Evolutionary conservation across 1,140 invertebrate species (phyloP).

Genomic region (Drosophila sp.): DNA sequence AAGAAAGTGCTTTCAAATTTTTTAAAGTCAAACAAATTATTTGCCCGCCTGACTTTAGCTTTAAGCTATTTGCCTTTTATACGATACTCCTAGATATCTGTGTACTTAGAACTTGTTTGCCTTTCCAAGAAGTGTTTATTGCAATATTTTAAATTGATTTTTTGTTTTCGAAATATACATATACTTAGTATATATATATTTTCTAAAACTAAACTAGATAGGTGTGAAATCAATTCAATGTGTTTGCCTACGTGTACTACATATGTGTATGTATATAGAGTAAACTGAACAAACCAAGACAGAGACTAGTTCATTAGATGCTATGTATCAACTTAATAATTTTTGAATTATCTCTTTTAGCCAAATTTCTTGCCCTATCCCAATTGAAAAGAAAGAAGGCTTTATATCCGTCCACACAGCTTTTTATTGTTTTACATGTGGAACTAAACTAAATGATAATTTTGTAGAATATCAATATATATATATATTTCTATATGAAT

Average conservation of each 20-base stretch:
- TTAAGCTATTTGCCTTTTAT: slow-evolving; percentile 46
- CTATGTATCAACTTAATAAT: slow-evolving; percentile 17
- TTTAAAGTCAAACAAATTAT: slow-evolving; percentile 25
- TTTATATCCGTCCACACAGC: slow-evolving; percentile 67
- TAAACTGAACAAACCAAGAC: slow-evolving; percentile 25
- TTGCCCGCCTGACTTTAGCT: slow-evolving; percentile 29
- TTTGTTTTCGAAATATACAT: slow-evolving; percentile 25
- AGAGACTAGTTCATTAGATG: slow-evolving; percentile 47
- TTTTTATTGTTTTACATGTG: slow-evolving; percentile 34
- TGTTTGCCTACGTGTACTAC: neutral
- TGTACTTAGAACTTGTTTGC: slow-evolving; percentile 16
- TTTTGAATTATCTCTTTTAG: slow-evolving; percentile 12
- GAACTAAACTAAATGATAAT: slow-evolving; percentile 38
- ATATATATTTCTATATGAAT: slow-evolving; percentile 40
- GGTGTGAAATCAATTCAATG: slow-evolving; percentile 25
- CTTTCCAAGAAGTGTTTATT: neutral
- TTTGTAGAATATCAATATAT: slow-evolving; percentile 29
- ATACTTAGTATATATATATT: slow-evolving; percentile 21
- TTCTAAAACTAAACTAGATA: neutral
- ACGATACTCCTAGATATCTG: slow-evolving; percentile 7
- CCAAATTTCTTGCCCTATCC: slow-evolving; percentile 15
- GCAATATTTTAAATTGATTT: neutral
- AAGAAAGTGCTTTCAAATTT: neutral
- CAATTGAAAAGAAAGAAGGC: slow-evolving; percentile 51
- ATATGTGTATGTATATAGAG: neutral